Evolutionary conservation across 2,113 vertebrate genomes (phyloP), one percentile per base, ranked within the genome.

Genomic region (Tor tambroides): DNA sequence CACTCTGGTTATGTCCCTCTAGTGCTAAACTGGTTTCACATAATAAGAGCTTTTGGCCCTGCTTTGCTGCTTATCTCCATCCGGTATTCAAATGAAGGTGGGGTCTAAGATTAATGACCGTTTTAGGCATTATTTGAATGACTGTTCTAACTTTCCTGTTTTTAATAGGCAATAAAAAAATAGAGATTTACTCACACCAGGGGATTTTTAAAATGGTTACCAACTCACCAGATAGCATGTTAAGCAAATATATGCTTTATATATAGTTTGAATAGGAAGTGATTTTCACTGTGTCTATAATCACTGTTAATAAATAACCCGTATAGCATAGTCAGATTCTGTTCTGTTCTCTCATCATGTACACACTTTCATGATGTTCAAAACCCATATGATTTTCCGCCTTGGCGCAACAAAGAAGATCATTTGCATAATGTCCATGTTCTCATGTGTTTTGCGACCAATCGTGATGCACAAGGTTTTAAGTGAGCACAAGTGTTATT

Each of bases 1-100:
- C 21, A 49, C 49, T 51, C n/a, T 69, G 19, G 17, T 81, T 69
- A 5, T 71, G 54, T 14, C n/a, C 9, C 51, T 89, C 21, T 54
- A 30, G 38, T 78, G 65, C 51, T 32, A 79, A 78, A 87, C 88
- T 85, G 86, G 63, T 89, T 83, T 85, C 43, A 79, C 4, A 21
- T 43, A 54, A 41, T 43, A 51, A 17, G 19, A 28, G 54, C 15
- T n/a, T 72, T 69, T 17, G 41, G 28, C 23, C 75, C 30, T 84
- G 61, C 35, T 28, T 56, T 35, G 54, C 23, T 77, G 2, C 28
- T 56, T 26, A 35, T 41, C 19, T 54, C 0, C 2, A 1, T 54
- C 0, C 5, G 5, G 19, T 71, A 71, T 78, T 83, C 35, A 28
- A 82, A 63, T 41, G 21, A 83, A 83, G 46, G 30, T 2, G 65